Evolutionary conservation across 2,113 vertebrate species (phyloP).

Genomic region (Murina feae): DNA sequence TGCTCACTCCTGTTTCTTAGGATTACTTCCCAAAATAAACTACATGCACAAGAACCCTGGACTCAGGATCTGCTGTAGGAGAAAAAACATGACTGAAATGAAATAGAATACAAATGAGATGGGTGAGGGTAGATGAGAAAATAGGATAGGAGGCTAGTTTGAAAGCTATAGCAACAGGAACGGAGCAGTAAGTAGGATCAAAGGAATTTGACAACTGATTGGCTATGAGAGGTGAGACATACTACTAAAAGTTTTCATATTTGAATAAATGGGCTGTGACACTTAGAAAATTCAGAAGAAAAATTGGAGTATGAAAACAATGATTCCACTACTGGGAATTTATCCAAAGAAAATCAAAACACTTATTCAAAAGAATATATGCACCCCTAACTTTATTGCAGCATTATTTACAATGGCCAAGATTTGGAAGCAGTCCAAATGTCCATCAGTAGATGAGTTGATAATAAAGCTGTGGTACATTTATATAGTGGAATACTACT

Average conservation of each 20-base stretch:
- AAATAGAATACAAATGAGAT: neutral
- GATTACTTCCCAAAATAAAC: neutral
- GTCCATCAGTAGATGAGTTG: no score
- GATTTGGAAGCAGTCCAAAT: no score
- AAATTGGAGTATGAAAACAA: neutral
- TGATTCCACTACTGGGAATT: no score
- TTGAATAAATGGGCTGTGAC: neutral
- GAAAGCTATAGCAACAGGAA: neutral
- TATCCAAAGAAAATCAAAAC: no score
- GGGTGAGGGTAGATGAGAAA: neutral
- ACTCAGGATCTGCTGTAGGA: neutral
- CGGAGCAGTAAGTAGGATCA: neutral
- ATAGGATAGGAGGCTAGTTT: neutral
- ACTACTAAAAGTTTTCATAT: neutral
- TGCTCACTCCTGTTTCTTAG: neutral
- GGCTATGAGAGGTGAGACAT: neutral
- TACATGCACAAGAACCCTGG: neutral
- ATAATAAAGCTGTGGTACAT: no score
- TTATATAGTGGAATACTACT: no score
- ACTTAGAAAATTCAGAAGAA: neutral
- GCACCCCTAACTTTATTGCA: no score
- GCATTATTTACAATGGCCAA: no score
- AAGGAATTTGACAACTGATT: neutral
- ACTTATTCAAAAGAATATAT: no score
- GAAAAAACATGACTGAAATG: neutral